Evolutionary conservation across 2,797 vertebrate species (phyloP).

Genomic region (Pangasius larnaudii): DNA sequence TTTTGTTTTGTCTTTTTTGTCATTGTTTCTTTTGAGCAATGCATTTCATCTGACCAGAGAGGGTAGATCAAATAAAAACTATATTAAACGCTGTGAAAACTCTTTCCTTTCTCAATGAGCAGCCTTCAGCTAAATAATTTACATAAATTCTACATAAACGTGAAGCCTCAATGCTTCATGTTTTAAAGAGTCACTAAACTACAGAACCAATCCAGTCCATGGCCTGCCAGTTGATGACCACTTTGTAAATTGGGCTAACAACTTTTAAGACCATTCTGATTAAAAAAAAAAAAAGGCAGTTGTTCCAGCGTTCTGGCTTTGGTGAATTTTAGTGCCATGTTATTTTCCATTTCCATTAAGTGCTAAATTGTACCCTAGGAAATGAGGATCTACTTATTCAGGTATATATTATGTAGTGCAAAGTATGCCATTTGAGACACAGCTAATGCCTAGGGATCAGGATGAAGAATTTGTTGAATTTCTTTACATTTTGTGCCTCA

Average conservation of each 20-base stretch:
- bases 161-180: neutral
- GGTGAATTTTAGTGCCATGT: neutral
- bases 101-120: neutral
- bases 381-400: neutral
- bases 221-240: neutral
- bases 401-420: neutral
- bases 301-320: neutral
- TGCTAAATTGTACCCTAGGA: no score
- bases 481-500: neutral
- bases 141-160: neutral
- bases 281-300: neutral
- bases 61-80: neutral
- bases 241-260: neutral
- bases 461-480: neutral
- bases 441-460: neutral
- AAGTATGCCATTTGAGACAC: neutral
- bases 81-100: neutral
- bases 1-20: neutral
- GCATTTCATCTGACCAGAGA: neutral
- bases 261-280: neutral
- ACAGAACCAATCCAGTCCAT: neutral
- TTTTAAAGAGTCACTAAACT: neutral
- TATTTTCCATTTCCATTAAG: neutral
- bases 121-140: neutral
- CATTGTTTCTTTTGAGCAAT: neutral